Evolutionary conservation across 1,140 invertebrate genomes (phyloP).

Genomic region (Lucilia sericata): DNA sequence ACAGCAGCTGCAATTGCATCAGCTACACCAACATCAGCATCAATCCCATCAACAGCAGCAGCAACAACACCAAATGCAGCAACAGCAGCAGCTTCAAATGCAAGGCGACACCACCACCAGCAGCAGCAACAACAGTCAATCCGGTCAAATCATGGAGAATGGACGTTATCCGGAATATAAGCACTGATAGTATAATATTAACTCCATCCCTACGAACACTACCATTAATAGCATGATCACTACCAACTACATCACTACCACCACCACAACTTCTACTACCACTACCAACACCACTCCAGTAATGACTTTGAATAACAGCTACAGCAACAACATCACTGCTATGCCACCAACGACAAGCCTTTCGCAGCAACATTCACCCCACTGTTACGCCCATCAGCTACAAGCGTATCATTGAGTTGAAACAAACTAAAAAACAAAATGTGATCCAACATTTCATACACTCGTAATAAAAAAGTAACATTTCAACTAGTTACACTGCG

Average conservation of each 20-base stretch:
- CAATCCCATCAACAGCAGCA: constrained; percentile 50
- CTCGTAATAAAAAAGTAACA: no score
- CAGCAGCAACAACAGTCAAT: constrained; percentile 68
- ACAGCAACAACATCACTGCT: constrained; percentile 21
- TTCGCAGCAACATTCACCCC: background rate
- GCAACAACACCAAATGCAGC: constrained; percentile 49
- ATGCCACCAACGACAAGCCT: background rate
- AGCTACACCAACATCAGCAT: constrained; percentile 49
- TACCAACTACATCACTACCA: constrained; percentile 45
- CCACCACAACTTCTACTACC: constrained; percentile 31
- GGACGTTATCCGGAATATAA: constrained; percentile 70
- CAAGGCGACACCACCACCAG: constrained; percentile 65
- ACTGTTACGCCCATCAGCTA: constrained; percentile 6
- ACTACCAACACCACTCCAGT: background rate
- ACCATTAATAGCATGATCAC: constrained; percentile 41
- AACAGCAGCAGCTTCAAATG: constrained; percentile 56
- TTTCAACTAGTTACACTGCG: no score
- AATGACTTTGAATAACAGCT: background rate
- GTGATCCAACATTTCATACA: no score
- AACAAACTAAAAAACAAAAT: background rate
- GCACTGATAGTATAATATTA: constrained; percentile 70
- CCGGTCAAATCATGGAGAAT: constrained; percentile 68
- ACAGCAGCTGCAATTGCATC: constrained; percentile 48
- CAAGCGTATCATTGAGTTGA: background rate
- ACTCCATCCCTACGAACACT: constrained; percentile 29